Evolutionary conservation across 2,888 invertebrate genomes (phyloP).

Genomic region (Druceiella hillmani): DNA sequence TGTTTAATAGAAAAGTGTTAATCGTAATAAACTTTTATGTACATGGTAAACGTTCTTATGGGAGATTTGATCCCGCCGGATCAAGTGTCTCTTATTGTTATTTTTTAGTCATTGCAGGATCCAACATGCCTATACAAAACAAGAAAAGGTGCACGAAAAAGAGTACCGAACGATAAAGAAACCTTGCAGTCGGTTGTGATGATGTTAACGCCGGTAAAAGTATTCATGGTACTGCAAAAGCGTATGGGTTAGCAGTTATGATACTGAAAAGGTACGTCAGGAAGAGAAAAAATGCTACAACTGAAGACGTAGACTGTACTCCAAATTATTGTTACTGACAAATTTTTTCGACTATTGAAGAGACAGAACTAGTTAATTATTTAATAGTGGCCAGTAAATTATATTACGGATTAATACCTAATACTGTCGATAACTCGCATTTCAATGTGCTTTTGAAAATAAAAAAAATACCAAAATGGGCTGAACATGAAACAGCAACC

Average conservation of each 20-base stretch:
- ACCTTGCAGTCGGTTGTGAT: no score
- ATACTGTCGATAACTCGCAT: no score
- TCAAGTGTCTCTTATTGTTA: constrained; percentile 14
- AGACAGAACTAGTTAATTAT: constrained; percentile 17
- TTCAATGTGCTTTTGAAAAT: no score
- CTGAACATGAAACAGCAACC: constrained; percentile 12
- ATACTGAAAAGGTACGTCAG: constrained; percentile 15
- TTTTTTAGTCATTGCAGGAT: constrained; percentile 13
- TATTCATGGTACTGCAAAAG: constrained; percentile 15
- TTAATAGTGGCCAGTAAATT: constrained; percentile 19
- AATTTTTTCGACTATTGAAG: constrained; percentile 17
- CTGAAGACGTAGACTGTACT: constrained; percentile 11
- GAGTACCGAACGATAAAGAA: constrained; percentile 13
- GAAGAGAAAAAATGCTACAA: constrained; percentile 12
- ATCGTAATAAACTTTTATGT: constrained; percentile 14
- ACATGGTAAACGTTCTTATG: constrained; percentile 16
- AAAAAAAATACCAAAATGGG: no score
- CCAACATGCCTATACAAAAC: constrained; percentile 15
- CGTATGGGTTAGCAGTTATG: constrained; percentile 10
- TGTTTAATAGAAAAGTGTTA: no score
- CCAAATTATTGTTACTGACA: constrained; percentile 17
- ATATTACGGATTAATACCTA: constrained; percentile 25
- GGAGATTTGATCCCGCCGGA: constrained; percentile 17
- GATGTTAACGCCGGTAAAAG: constrained; percentile 13
- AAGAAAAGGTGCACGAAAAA: constrained; percentile 20